A percentile compares a stretch with the other conserved stretches of the same genome.
phyloP scores from a whole-genome alignment of 2,797 vertebrate species.

The Halcyon leucocephala region DNA sequence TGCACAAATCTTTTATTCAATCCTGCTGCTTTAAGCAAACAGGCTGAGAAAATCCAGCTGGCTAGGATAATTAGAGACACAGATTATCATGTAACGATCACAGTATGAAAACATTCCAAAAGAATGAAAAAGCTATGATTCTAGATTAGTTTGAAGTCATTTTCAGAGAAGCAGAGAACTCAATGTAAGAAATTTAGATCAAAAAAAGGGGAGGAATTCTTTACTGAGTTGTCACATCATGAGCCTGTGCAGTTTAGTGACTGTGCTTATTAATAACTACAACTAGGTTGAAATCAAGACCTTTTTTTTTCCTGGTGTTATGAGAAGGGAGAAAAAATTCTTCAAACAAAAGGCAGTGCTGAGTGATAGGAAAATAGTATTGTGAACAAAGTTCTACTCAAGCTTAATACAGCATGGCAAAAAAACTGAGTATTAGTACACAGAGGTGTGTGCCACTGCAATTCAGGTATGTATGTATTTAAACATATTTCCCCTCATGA shows the following conservation, averaged over 20 bases:
- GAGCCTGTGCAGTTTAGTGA: background rate
- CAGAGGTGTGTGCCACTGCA: background rate
- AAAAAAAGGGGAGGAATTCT: background rate
- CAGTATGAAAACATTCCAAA: conserved; percentile 62
- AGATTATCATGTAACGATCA: conserved; percentile 57
- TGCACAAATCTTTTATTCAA: conserved; percentile 13
- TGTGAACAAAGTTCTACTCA: background rate
- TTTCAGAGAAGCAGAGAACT: conserved; percentile 63
- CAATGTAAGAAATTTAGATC: conserved; percentile 9
- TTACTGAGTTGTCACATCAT: background rate
- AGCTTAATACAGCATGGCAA: background rate
- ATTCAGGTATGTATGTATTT: too few relatives aligned
- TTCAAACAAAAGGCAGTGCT: background rate
- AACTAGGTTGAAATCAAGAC: background rate
- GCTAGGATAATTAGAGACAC: conserved; percentile 53
- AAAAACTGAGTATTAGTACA: background rate
- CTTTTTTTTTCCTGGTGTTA: background rate
- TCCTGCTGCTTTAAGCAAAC: conserved; percentile 31
- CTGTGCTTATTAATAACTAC: background rate
- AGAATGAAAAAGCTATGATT: conserved; percentile 57
- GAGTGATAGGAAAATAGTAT: background rate
- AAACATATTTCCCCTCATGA: background rate
- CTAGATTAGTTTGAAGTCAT: conserved; percentile 45
- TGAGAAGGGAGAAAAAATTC: background rate
- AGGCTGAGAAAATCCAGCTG: conserved; percentile 60